Base-by-base conservation (phyloP, 2,888 invertebrate species). In the Anthoptus insignis region DNA sequence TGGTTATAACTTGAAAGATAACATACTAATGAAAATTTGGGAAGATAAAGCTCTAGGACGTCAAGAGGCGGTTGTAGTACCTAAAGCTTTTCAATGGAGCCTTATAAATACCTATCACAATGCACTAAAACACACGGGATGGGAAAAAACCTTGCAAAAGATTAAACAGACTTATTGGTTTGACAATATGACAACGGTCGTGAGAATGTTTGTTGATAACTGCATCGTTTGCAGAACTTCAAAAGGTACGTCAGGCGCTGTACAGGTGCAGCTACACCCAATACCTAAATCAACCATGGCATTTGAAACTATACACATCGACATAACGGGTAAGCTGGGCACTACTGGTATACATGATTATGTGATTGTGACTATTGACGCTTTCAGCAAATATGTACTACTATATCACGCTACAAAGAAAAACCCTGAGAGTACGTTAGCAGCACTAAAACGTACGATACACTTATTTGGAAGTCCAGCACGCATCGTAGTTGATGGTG, bases 111-210 rank as follows among this genome's bases (percentile, higher is more conserved):
- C 72, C 1, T 76, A 54, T 54, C 76, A 76, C 37, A 59, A 29
- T 0, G 61, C 73, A 0, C 66, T 76, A 0, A 65, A 76, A 61
- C 76, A 76, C 47, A 64, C 64, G 0, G 75, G 77, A 0, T 74
- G 73, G 73, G 76, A 76, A 8, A 76, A 76, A 21, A 75, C 75
- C 0, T 49, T 76, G 0, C 59, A 65, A 0, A 75, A 76, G 37
- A 27, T 77, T 0, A 70, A 21, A 45, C 68, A 77, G 47, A 59
- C 58, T 4, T 76, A 71, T 29, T 73, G 60, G 47, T 77, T 77
- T 39, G 67, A 66, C 5, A 68, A 72, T 34, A 76, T 77, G 75
- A 72, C 14, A 16, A 14, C 57, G 1, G 29, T 16, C 3, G 11
- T 67, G 5, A 19, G 61, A 34, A 21, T 9, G 3, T 69, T 65